phyloP scores from a whole-genome alignment of 2,888 invertebrate genomes.

The Nomada ferruginata region DNA sequence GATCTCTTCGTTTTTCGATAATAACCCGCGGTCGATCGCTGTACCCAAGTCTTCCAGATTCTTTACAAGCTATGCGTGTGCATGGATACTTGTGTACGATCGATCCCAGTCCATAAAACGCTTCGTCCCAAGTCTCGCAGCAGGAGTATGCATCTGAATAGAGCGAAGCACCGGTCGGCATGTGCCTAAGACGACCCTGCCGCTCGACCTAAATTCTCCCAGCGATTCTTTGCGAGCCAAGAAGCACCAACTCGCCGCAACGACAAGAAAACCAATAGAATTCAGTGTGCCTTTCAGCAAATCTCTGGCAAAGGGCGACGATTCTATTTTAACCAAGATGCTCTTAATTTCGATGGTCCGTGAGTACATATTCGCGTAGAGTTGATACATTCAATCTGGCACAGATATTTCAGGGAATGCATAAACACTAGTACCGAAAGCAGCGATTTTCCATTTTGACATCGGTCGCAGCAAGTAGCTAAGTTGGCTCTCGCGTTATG shows the following conservation, averaged over 20 bases:
- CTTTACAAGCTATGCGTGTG: constrained; percentile 54
- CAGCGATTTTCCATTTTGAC: neutral
- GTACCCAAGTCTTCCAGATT: constrained; percentile 61
- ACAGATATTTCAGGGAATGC: neutral
- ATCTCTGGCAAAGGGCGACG: constrained; percentile 21
- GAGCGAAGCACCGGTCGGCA: constrained; percentile 26
- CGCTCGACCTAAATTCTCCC: constrained; percentile 54
- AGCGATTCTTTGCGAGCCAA: constrained; percentile 53
- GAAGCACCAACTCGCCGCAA: constrained; percentile 22
- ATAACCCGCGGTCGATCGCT: constrained; percentile 56
- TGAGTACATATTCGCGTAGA: neutral
- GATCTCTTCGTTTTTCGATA: constrained; percentile 49
- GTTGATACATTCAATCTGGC: constrained; percentile 3
- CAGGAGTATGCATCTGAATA: constrained; percentile 42
- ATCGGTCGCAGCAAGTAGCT: neutral
- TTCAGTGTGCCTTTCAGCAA: constrained; percentile 20
- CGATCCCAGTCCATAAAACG: constrained; percentile 54
- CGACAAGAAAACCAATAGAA: constrained; percentile 21
- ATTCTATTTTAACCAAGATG: constrained; percentile 29
- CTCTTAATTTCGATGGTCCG: constrained; percentile 23
- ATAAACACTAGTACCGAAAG: neutral
- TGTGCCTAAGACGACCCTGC: constrained; percentile 28
- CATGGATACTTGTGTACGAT: constrained; percentile 42
- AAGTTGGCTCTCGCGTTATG: neutral
- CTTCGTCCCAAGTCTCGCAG: constrained; percentile 40